A percentile compares a stretch with the other conserved stretches of the same genome.
Conservation (phyloP, 2,888 invertebrate species). For the Onchidella celtica region DNA sequence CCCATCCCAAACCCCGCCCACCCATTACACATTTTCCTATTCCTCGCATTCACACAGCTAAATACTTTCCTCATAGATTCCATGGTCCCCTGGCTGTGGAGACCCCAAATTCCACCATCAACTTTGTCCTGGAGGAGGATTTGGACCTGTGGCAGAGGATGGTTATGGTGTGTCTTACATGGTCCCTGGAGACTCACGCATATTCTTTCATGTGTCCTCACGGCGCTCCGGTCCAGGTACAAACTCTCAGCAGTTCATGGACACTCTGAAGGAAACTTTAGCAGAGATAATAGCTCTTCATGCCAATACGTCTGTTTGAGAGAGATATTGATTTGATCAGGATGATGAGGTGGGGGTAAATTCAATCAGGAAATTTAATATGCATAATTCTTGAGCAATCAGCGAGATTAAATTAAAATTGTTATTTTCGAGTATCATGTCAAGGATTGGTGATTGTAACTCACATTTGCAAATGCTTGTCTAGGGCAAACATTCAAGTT, state of each 20-base stretch:
- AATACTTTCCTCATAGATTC: too few species aligned
- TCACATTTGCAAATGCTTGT: too few species aligned
- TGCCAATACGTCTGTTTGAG: background rate
- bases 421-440: too few species aligned
- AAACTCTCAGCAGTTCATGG: conserved; percentile 78
- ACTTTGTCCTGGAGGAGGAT: conserved; percentile 82
- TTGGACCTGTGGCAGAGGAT: conserved; percentile 82
- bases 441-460: too few species aligned
- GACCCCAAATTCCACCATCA: conserved; percentile 58
- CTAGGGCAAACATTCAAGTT: too few species aligned
- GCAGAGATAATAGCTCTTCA: conserved; percentile 71
- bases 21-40: too few species aligned
- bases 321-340: too few species aligned
- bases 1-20: too few species aligned
- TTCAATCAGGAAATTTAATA: background rate
- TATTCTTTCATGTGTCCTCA: conserved; percentile 82
- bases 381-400: too few species aligned
- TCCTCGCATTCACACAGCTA: too few species aligned
- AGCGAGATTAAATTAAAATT: too few species aligned
- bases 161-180: conserved; percentile 82
- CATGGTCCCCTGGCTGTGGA: conserved; percentile 40
- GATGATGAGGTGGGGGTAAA: background rate
- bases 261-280: conserved; percentile 79
- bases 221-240: conserved; percentile 80
- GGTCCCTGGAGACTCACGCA: conserved; percentile 81